A percentile compares a stretch with the other conserved stretches of the same genome.
Conservation (phyloP, 2,888 invertebrate species). For the Blastobasis lacticolella region DNA sequence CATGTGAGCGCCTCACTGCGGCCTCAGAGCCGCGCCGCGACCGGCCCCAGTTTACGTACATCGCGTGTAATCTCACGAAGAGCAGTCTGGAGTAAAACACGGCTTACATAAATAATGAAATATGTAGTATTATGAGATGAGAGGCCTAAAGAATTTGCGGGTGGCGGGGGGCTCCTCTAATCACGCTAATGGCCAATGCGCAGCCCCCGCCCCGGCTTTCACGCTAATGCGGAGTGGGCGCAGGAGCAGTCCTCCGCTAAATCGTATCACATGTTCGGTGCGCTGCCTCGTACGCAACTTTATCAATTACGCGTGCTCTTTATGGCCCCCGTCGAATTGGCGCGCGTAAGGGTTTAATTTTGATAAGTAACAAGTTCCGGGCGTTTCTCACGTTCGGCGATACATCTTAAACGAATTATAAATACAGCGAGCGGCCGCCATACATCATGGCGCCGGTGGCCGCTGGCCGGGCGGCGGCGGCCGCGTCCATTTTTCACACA, state of each 20-base stretch:
- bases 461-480: conserved; percentile 18
- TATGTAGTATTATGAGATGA: conserved; percentile 72
- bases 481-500: conserved; percentile 48
- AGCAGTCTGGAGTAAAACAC: conserved; percentile 60
- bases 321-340: background rate
- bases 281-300: conserved; percentile 21
- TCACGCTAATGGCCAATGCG: conserved; percentile 75
- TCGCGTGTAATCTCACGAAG: conserved; percentile 52
- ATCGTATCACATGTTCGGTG: conserved; percentile 51
- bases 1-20: background rate
- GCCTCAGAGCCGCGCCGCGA: background rate
- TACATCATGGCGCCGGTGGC: conserved; percentile 37
- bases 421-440: conserved; percentile 41
- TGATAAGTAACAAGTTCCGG: background rate
- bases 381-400: conserved; percentile 33
- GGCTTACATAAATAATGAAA: conserved; percentile 71
- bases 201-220: conserved; percentile 58
- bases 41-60: conserved; percentile 34
- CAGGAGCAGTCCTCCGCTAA: conserved; percentile 54
- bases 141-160: conserved; percentile 69
- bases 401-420: conserved; percentile 43
- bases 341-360: no score
- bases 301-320: background rate
- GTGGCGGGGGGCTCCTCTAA: conserved; percentile 59
- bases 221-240: conserved; percentile 59